Percentiles rank a stretch among this genome's conserved stretches.
Conservation (phyloP, 2,113 vertebrate species). For the Triplophysa dalaica region DNA sequence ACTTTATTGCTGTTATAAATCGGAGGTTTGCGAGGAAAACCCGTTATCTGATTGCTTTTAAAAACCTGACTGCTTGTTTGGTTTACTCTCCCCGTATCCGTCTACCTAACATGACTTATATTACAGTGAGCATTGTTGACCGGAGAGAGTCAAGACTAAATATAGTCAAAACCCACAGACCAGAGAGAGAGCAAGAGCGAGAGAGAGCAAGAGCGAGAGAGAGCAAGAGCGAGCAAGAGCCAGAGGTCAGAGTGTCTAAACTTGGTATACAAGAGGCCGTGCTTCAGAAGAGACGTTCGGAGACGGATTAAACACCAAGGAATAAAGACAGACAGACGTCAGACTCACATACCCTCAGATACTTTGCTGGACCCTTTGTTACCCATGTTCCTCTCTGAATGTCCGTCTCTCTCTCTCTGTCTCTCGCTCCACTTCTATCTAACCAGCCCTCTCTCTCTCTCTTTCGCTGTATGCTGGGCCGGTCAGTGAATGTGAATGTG, state of each 20-base stretch:
- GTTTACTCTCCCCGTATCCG: background rate
- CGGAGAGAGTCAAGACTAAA: constrained; percentile 79
- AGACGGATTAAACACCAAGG: constrained; percentile 6
- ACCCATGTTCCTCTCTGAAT: constrained; percentile 65
- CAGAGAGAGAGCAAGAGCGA: constrained; percentile 35
- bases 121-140: constrained; percentile 72
- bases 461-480: background rate
- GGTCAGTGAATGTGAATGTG: background rate
- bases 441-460: constrained; percentile 40
- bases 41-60: background rate
- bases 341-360: constrained; percentile 64
- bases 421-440: constrained; percentile 46
- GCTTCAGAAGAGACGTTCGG: constrained; percentile 46
- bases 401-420: too few relatives aligned
- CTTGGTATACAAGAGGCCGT: constrained; percentile 27
- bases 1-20: too few relatives aligned
- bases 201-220: too few relatives aligned
- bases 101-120: background rate
- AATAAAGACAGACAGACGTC: constrained; percentile 31
- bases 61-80: too few relatives aligned
- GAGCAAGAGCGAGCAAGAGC: too few relatives aligned
- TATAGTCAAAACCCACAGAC: constrained; percentile 77
- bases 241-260: constrained; percentile 1
- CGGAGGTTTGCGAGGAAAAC: background rate
- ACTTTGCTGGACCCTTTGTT: constrained; percentile 68